phyloP scores from a whole-genome alignment of 64 coral and sea anemone species.

The Actinia equina region DNA sequence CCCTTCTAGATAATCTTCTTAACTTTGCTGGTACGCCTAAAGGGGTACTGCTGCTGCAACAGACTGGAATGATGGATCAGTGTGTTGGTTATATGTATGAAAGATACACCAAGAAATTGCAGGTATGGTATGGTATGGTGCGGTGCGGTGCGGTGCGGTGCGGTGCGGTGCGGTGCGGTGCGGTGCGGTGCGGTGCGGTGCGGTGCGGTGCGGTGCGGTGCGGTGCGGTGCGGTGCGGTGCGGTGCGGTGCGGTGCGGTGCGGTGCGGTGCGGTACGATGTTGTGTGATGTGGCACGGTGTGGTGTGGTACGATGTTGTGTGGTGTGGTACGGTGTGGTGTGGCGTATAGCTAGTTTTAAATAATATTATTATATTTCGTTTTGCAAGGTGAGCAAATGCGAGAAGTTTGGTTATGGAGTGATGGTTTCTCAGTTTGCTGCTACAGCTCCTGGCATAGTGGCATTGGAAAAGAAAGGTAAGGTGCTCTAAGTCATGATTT shows the following conservation, averaged over 20 bases:
- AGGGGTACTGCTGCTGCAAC: constrained; percentile 82
- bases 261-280: no score
- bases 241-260: no score
- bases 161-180: no score
- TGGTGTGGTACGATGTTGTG: no score
- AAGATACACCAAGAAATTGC: constrained; percentile 93
- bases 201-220: no score
- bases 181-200: no score
- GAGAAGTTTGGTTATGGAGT: constrained; percentile 99
- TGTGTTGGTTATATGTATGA: constrained; percentile 97
- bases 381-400: constrained; percentile 91
- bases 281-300: no score
- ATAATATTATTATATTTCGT: not conserved
- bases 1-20: constrained; percentile 88
- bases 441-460: constrained; percentile 92
- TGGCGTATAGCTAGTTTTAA: no score
- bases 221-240: no score
- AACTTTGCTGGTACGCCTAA: constrained; percentile 99
- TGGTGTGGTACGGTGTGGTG: no score
- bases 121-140: constrained; percentile 30
- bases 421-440: constrained; percentile 97
- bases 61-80: constrained; percentile 90
- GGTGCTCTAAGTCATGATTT: not conserved
- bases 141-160: no score
- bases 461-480: constrained; percentile 85